Evolutionary conservation across 2,797 vertebrate species (phyloP).

Genomic region (Acipenser transmontanus): DNA sequence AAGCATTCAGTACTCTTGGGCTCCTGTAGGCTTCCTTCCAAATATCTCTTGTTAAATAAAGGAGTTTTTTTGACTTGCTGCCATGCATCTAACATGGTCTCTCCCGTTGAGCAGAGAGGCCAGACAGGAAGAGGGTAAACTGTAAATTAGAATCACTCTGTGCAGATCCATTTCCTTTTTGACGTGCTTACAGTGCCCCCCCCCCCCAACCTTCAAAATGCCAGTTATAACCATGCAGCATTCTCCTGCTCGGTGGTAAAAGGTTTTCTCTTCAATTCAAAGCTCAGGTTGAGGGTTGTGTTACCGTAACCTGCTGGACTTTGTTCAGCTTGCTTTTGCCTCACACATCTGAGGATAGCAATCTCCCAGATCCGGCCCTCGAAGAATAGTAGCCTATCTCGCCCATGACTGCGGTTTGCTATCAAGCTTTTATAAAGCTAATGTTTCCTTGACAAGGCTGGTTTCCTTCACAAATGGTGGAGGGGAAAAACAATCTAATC

Average conservation of each 20-base stretch:
- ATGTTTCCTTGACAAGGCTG: too few species aligned
- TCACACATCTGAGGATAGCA: background rate
- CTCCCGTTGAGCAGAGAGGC: conserved; percentile 30
- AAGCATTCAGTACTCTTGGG: background rate
- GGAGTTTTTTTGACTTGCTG: conserved; percentile 37
- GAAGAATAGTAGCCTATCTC: too few species aligned
- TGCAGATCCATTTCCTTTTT: conserved; percentile 38
- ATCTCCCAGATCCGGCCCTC: background rate
- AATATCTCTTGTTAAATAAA: conserved; percentile 11
- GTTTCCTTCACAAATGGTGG: too few species aligned
- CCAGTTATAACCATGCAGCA: conserved; percentile 38
- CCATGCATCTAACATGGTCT: conserved; percentile 32
- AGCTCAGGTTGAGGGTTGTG: conserved; percentile 17
- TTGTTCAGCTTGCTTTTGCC: background rate
- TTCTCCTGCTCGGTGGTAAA: conserved; percentile 8
- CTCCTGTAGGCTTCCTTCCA: conserved; percentile 4
- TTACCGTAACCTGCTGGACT: conserved; percentile 4
- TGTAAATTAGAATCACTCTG: conserved; percentile 53
- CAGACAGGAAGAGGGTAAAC: conserved; percentile 39
- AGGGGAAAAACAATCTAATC: too few species aligned
- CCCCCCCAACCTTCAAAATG: conserved; percentile 20
- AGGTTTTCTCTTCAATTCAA: background rate
- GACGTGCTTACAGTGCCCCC: conserved; percentile 50
- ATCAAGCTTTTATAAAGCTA: too few species aligned
- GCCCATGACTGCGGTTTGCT: too few species aligned